A percentile compares a stretch with the other conserved stretches of the same genome.
Conservation (phyloP, 92 coral and sea anemone species). For the Zoanthus sansibaricus region DNA sequence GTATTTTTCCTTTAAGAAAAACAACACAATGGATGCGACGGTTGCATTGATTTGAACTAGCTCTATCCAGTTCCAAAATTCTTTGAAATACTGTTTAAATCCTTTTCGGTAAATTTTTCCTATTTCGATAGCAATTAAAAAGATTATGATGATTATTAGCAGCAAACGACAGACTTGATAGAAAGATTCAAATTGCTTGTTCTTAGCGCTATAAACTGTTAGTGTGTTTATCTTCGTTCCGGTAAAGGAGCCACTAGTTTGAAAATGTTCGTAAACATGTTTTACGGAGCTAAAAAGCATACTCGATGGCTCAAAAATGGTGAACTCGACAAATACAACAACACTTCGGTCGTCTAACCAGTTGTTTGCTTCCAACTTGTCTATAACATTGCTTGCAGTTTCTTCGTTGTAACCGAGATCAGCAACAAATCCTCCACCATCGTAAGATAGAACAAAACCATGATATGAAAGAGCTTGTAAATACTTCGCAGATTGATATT, state of each 20-base stretch:
- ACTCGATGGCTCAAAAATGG: conserved; percentile 84
- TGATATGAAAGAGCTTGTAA: conserved; percentile 65
- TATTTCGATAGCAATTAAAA: conserved; percentile 76
- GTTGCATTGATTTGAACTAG: conserved; percentile 73
- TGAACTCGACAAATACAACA: conserved; percentile 78
- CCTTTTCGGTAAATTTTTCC: conserved; percentile 83
- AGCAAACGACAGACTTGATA: conserved; percentile 82
- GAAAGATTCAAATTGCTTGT: conserved; percentile 64
- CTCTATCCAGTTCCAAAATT: conserved; percentile 90
- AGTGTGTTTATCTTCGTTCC: conserved; percentile 67
- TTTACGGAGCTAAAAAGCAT: conserved; percentile 75
- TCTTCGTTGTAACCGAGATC: conserved; percentile 82
- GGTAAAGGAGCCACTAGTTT: conserved; percentile 70
- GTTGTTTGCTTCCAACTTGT: conserved; percentile 51
- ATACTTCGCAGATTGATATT: conserved; percentile 60
- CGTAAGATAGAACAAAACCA: conserved; percentile 69
- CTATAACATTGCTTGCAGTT: conserved; percentile 68
- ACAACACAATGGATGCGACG: conserved; percentile 73
- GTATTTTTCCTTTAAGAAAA: conserved; percentile 79
- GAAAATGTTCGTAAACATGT: conserved; percentile 71
- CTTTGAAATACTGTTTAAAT: conserved; percentile 50
- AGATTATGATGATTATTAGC: conserved; percentile 71
- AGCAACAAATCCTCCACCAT: conserved; percentile 87
- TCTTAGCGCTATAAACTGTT: conserved; percentile 72
- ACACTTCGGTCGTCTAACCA: conserved; percentile 82